These are phyloP conservation scores for Pardosa pseudoannulata DNA, from an alignment of 2,888 invertebrate species.

Conservation along the genomic window DNA sequence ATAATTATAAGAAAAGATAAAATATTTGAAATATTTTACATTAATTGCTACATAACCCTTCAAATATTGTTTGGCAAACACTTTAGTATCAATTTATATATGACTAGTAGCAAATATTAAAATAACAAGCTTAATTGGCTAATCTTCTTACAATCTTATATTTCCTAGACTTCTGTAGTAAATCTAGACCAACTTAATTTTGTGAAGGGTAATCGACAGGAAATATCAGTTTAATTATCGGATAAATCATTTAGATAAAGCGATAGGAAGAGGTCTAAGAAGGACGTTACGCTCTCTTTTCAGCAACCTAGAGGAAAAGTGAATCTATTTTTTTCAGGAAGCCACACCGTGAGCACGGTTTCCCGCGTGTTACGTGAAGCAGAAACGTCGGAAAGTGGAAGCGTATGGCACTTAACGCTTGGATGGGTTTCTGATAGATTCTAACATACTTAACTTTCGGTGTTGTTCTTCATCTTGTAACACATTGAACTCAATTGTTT, in stretches of 20 bases:
- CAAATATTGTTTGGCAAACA: too few relatives aligned
- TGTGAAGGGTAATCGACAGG: background rate
- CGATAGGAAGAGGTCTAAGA: background rate
- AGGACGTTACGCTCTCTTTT: slow-evolving; percentile 10
- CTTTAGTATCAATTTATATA: too few relatives aligned
- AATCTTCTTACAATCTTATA: too few relatives aligned
- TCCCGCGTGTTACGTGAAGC: background rate
- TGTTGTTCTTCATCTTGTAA: background rate
- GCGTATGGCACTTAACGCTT: background rate
- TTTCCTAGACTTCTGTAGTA: background rate
- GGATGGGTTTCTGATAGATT: background rate
- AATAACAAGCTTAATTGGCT: too few relatives aligned
- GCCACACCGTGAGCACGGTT: background rate
- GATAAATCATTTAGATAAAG: background rate
- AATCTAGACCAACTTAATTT: background rate
- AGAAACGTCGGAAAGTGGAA: slow-evolving; percentile 24
- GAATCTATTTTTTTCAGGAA: background rate
- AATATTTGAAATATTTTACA: too few relatives aligned
- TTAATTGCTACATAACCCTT: too few relatives aligned
- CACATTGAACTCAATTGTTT: background rate
- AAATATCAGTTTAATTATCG: slow-evolving; percentile 1
- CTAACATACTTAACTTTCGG: background rate
- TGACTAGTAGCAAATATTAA: too few relatives aligned
- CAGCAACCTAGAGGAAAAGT: slow-evolving; percentile 7
- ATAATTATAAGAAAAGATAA: too few relatives aligned